Evolutionary conservation across 1,140 invertebrate species (phyloP), one percentile per base, ranked within the genome.

Genomic region (Fragariocoptes setiger): DNA sequence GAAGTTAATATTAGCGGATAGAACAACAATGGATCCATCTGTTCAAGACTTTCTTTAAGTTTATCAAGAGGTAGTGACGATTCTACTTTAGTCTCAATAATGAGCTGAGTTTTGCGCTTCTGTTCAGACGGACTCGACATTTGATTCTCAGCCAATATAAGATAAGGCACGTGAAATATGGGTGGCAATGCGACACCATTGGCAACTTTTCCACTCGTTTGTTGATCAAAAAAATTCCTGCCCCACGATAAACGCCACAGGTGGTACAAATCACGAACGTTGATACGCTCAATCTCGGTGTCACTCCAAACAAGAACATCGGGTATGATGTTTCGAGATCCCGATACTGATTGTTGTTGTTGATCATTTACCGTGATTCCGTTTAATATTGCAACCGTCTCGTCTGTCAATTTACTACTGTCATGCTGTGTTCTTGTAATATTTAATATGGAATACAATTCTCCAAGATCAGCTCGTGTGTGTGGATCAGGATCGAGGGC

Each of bases 31-130:
- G 17, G 41, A 39, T 51, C 42, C 16, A 47, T 15, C 22, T 46
- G 16, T 19, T 44, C 40, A 1, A 49, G 18, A 17, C 44, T 36
- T 19, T 31, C 12, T n/a, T 70, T 65, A 4, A 95, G 61, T 42
- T 74, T 66, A 38, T 74, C 69, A 39, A 88, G 59, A 25, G 74
- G 70, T 44, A 92, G 67, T n/a, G n/a, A n/a, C 46, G 37, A 3
- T 42, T 46, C 31, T 12, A 40, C 19, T 17, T 35, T 19, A 21
- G 38, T 42, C 13, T 43, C 21, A 14, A 4, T n/a, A n/a, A 17
- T 41, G 15, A 19, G 2, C 21, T 15, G 14, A 31, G 16, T 41
- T 41, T 35, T n/a, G n/a, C 8, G n/a, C n/a, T 31, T 12, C 8
- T 21, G 4, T 14, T 40, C 39, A 21, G 19, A 40, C 16, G 19